Base-by-base conservation (phyloP, 2,888 invertebrate species). In the Pimpla rufipes region DNA sequence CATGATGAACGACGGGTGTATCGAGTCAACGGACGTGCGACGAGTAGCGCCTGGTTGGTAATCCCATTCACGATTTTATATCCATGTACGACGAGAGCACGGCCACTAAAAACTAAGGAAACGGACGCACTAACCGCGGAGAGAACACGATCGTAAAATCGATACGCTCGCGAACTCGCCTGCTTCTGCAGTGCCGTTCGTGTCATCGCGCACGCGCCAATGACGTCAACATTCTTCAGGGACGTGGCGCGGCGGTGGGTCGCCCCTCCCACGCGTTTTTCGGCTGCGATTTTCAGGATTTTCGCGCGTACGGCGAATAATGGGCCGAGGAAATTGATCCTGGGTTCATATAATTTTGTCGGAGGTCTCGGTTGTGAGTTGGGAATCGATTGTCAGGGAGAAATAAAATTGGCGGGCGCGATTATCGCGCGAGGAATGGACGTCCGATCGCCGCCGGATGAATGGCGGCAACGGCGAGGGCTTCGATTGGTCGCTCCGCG, bases 11-110 rank as follows among this genome's bases (percentile, higher is more conserved):
- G 89, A 87, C 87, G 81, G 85, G 81, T 87, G 79, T 80, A 29
- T 79, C 88, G 89, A 90, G 89, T 91, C 90, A 91, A 90, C 90
- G 88, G 88, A 86, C 89, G 90, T 88, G 90, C 90, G 89, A 88
- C 88, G 89, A 87, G 89, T 88, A 89, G 86, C 90, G 88, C 90
- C 90, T 91, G 91, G 88, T 90, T 88, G 88, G 89, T 92, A 93
- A 92, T 96, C 96, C 96, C 96, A 96, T 96, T 96, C 96, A 96
- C 96, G 94, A 95, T 95, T 95, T 95, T 96, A 94, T 95, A 94
- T 95, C 95, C 95, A 95, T 95, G 95, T 95, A 96, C 93, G 95
- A 96, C 95, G 95, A 95, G 75, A 81, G 94, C 95, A 95, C 95
- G 95, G 95, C 95, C 95, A 96, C 95, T 95, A 93, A 92, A 93